A percentile compares a stretch with the other conserved stretches of the same genome.
Conservation (phyloP, 2,888 invertebrate genomes). For the Mactromeris polynyma region DNA sequence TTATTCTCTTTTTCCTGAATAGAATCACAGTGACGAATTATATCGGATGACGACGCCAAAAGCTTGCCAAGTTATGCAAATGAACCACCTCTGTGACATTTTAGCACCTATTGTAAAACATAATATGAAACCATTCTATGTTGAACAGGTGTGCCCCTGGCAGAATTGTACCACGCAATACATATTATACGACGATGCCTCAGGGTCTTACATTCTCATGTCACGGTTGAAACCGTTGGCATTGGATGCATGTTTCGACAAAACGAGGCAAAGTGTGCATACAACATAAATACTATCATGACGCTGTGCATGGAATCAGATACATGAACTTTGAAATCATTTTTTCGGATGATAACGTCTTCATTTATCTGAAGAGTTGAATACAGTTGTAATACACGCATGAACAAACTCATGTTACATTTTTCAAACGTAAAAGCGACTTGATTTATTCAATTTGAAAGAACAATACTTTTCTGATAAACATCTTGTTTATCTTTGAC, state of each 20-base stretch:
- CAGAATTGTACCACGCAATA: neutral
- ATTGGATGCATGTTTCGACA: neutral
- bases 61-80: constrained; percentile 29
- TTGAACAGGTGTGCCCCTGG: neutral
- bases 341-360: no score
- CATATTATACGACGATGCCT: neutral
- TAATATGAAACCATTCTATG: neutral
- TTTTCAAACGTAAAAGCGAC: no score
- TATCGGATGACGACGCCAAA: constrained; percentile 32
- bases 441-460: no score
- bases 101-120: neutral
- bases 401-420: no score
- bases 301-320: neutral
- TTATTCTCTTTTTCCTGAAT: constrained; percentile 29
- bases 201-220: neutral
- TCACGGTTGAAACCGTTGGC: neutral
- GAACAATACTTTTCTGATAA: no score
- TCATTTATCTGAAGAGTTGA: no score
- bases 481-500: no score
- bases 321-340: neutral
- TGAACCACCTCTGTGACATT: constrained; percentile 4
- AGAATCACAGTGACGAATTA: constrained; percentile 10
- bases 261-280: neutral
- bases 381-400: no score
- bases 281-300: neutral